Evolutionary conservation across 2,888 invertebrate species (phyloP), one percentile per base, ranked within the genome.

Genomic region (Xestobium rufovillosum): DNA sequence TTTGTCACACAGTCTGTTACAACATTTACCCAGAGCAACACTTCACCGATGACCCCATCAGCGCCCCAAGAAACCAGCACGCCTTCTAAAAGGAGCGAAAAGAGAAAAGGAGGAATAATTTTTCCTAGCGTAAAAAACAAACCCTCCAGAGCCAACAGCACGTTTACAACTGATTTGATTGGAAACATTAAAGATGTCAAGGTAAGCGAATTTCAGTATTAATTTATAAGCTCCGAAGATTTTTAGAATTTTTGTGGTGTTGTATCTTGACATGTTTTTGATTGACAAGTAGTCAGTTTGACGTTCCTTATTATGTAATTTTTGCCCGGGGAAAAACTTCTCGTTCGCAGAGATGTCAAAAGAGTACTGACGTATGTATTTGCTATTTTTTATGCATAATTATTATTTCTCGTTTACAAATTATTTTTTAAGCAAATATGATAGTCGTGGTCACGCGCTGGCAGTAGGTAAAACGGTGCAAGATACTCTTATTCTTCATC

Each of bases 41-140:
- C 61, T 44, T 63, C 69, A 31, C 66, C 66, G 50, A 65, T 69
- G 32, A 61, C 69, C 34, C 39, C 50, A 10, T 39, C 52, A 9
- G 49, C 50, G 1, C 47, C 47, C 17, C 49, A 51, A 23, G 43
- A 42, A 2, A 35, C 51, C 10, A 45, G 41, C 3, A 62, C 68
- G n/a, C 66, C 66, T 31, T 65, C 72, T 26, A 74, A 75, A 38
- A 49, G 61, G 15, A 39, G 52, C 2, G 66, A 67, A 29, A 67
- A 67, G 36, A 74, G 85, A 45, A 87, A 86, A 65, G 83, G 86
- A 25, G 85, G 86, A 40, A 79, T 90, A 52, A 89, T 90, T 62
- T 90, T 90, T 67, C 90, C 90, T 6, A 88, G 88, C 60, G 84
- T 89, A 34, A 89, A 89, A 67, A 89, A 89, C 65, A 90, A 90